Percentiles rank a stretch among this genome's conserved stretches.
These are phyloP conservation scores for Malurus cyaneus DNA, from an alignment of 2,113 vertebrate genomes.

Conservation along the genomic window DNA sequence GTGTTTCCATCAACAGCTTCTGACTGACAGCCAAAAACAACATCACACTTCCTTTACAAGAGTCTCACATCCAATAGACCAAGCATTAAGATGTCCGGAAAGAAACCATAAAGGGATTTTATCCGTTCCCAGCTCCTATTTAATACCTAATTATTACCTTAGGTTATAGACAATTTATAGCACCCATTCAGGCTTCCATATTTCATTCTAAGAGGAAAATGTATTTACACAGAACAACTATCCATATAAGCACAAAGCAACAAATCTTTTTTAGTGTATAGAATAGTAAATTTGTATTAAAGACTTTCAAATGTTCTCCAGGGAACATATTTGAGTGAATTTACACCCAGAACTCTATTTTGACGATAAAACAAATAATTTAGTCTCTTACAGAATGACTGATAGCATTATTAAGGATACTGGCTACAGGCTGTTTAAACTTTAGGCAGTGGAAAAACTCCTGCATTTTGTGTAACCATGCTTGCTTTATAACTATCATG, in stretches of 20 bases:
- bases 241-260: background rate
- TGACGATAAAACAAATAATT: background rate
- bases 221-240: background rate
- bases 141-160: background rate
- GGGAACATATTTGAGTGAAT: background rate
- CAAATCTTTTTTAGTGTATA: background rate
- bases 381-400: background rate
- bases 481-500: background rate
- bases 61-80: background rate
- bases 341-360: background rate
- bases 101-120: background rate
- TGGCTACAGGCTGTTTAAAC: background rate
- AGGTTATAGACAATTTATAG: background rate
- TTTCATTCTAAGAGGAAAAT: background rate
- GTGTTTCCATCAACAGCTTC: constrained; percentile 8
- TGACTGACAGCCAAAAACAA: constrained; percentile 28
- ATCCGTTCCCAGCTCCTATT: background rate
- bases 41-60: background rate
- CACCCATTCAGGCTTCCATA: background rate
- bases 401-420: background rate
- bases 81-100: background rate
- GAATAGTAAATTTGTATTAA: background rate
- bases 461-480: background rate
- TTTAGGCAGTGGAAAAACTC: background rate
- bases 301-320: background rate